Evolutionary conservation across 2,113 vertebrate genomes (phyloP), one percentile per base, ranked within the genome.

Genomic region (Orycteropus afer): DNA sequence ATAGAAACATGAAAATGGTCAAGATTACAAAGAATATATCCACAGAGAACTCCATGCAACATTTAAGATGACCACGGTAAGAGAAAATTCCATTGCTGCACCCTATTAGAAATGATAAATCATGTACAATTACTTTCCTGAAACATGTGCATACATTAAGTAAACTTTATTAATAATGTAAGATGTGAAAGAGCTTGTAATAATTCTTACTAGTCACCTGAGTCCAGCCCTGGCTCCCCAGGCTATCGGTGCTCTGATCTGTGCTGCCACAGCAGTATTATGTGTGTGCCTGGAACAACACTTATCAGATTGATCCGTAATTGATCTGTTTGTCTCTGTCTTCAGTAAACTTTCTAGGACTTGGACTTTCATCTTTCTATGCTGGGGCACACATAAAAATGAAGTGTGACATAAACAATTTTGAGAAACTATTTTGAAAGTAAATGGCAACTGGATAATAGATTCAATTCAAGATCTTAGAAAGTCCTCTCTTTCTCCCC

Each of bases 291-390:
- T 57, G 77, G n/a, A 77, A 67, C 0, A 88, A 34, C 40, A 92
- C 18, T 53, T 63, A 84, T 5, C 49, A 74, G 29, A 78, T 18
- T 89, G 32, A 71, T 37, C 23, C 78, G n/a, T 37, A 79, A 89
- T 84, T n/a, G 79, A 61, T 69, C 37, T 42, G 27, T 76, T 40
- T 67, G 14, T 51, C 20, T 92, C 20, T 55, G 5, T 29, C 29
- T 23, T 88, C 78, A 87, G 20, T 91, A 77, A 95, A 49, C 27
- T 87, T 82, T 63, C 55, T 87, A 91, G 47, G 59, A 77, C 77
- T 95, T 11, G 10, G 2, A 34, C 8, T 77, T 18, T n/a, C 34
- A 69, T 55, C 89, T 82, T 87, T 92, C 61, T 47, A 78, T 37
- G 59, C 59, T 51, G 40, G 7, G 40, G 32, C 59, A 92, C 14